phyloP scores from a whole-genome alignment of 2,797 vertebrate species.

The Eulemur rubriventer region DNA sequence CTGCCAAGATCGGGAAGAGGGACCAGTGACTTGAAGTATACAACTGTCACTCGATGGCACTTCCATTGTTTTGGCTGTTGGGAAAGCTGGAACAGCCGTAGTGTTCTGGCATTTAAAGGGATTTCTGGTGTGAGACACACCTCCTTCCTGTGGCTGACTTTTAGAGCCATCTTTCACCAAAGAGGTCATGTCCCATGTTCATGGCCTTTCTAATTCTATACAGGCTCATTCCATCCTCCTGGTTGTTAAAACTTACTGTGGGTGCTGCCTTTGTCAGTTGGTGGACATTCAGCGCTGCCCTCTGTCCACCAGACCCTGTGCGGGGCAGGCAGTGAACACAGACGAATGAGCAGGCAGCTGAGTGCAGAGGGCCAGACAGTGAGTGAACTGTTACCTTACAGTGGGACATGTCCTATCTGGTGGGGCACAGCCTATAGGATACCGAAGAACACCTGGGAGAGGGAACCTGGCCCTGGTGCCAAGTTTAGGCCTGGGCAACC shows the following conservation, averaged over 20 bases:
- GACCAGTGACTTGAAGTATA: constrained; percentile 20
- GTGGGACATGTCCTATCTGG: neutral
- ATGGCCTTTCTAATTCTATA: neutral
- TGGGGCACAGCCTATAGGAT: neutral
- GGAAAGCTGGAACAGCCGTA: neutral
- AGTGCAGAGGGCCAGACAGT: neutral
- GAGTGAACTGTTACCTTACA: neutral
- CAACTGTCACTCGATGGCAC: neutral
- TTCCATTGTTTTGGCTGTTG: neutral
- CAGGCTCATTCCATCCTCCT: neutral
- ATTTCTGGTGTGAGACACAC: constrained; percentile 52
- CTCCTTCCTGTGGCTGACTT: constrained; percentile 54
- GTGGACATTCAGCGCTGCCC: neutral
- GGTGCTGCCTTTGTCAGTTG: neutral
- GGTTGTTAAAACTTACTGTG: neutral
- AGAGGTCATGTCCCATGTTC: neutral
- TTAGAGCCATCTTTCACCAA: constrained; percentile 14
- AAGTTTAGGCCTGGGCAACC: neutral
- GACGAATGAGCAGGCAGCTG: neutral
- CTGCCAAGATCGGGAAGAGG: constrained; percentile 38
- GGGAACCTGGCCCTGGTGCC: neutral
- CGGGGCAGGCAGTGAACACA: neutral
- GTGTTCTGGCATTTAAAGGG: constrained; percentile 52
- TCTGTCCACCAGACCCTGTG: neutral
- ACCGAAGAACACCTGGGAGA: neutral